These are phyloP conservation scores for Zygothrica quintamaculata DNA, from an alignment of 2,888 invertebrate genomes.

Conservation along the genomic window DNA sequence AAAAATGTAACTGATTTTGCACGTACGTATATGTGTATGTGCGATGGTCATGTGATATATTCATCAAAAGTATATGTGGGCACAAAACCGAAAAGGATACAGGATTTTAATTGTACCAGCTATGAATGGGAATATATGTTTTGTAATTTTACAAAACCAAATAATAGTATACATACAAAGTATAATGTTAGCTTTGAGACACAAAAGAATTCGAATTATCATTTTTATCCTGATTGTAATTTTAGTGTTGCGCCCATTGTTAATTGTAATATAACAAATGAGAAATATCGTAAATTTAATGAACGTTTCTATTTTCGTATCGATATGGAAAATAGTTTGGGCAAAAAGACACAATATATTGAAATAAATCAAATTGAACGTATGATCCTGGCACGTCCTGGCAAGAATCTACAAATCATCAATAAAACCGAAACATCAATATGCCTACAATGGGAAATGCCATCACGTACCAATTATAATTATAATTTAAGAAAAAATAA, in stretches of 20 bases:
- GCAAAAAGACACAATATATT: conserved; percentile 82
- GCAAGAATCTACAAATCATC: conserved; percentile 61
- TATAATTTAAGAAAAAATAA: no score
- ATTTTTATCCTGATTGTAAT: conserved; percentile 66
- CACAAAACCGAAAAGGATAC: conserved; percentile 87
- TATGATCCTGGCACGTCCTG: conserved; percentile 76
- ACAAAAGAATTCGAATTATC: conserved; percentile 49
- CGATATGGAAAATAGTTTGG: conserved; percentile 87
- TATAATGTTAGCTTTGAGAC: conserved; percentile 84
- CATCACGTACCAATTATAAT: conserved; percentile 71
- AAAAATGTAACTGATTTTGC: conserved; percentile 69
- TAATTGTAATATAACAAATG: conserved; percentile 76
- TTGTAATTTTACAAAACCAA: conserved; percentile 89
- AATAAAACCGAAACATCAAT: conserved; percentile 73
- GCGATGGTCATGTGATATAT: conserved; percentile 69
- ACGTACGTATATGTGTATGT: conserved; percentile 74
- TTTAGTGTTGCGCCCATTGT: conserved; percentile 68
- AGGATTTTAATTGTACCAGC: conserved; percentile 90
- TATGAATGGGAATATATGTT: conserved; percentile 90
- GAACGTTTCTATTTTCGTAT: conserved; percentile 87
- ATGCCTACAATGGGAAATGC: conserved; percentile 76
- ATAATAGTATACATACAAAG: conserved; percentile 86
- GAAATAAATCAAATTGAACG: conserved; percentile 67
- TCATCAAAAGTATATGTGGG: conserved; percentile 82
- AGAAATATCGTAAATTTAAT: conserved; percentile 85